A percentile compares a stretch with the other conserved stretches of the same genome.
These are phyloP conservation scores for Melanchra persicariae DNA, from an alignment of 2,888 invertebrate species.

Conservation along the genomic window DNA sequence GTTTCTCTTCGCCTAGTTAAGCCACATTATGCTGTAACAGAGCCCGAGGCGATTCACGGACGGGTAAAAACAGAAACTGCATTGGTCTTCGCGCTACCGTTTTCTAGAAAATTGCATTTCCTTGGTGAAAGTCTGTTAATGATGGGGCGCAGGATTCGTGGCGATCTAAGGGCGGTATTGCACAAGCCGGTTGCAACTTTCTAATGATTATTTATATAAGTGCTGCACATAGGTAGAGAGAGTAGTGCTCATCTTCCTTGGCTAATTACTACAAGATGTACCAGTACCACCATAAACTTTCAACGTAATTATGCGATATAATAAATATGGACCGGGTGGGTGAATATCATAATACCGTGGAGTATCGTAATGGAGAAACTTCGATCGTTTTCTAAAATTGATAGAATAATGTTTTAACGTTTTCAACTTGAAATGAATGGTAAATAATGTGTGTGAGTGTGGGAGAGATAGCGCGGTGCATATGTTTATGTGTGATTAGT, in stretches of 20 bases:
- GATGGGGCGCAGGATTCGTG: slow-evolving; percentile 84
- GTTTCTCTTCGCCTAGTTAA: slow-evolving; percentile 79
- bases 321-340: slow-evolving; percentile 51
- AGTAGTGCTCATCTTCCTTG: slow-evolving; percentile 72
- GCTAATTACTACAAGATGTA: slow-evolving; percentile 70
- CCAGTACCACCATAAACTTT: slow-evolving; percentile 69
- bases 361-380: slow-evolving; percentile 37
- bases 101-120: slow-evolving; percentile 90
- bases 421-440: slow-evolving; percentile 47
- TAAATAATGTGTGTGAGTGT: slow-evolving; percentile 46
- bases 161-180: slow-evolving; percentile 82
- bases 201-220: slow-evolving; percentile 77
- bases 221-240: slow-evolving; percentile 65
- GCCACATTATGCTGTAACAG: slow-evolving; percentile 84
- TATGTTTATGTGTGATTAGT: slow-evolving; percentile 52
- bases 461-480: slow-evolving; percentile 37
- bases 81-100: slow-evolving; percentile 87
- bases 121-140: slow-evolving; percentile 88
- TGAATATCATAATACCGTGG: slow-evolving; percentile 30
- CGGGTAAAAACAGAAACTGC: slow-evolving; percentile 87
- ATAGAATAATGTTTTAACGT: slow-evolving; percentile 34
- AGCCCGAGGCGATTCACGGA: slow-evolving; percentile 82
- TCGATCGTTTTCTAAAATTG: slow-evolving; percentile 47
- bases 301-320: slow-evolving; percentile 57
- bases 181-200: slow-evolving; percentile 76